Conservation (phyloP, 2,888 invertebrate genomes). For the Bhutanitis thaidina region DNA sequence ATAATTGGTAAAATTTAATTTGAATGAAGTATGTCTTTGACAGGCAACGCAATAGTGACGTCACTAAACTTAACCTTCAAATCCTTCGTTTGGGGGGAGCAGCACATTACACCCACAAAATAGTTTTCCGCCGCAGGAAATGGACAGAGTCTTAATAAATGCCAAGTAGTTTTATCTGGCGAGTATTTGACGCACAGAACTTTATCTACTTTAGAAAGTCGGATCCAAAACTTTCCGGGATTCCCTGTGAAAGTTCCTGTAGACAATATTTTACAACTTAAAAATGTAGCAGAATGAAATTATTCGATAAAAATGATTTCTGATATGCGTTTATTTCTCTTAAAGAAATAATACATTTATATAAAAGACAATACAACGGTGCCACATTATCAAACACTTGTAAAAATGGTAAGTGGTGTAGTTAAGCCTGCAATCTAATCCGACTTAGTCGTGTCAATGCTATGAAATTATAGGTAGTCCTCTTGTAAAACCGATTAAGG, state of each 20-base stretch:
- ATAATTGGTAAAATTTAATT: too few species aligned
- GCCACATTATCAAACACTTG: too few species aligned
- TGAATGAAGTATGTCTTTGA: constrained; percentile 52
- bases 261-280: constrained; percentile 27
- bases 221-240: constrained; percentile 55
- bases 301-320: too few species aligned
- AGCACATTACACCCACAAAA: constrained; percentile 54
- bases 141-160: constrained; percentile 45
- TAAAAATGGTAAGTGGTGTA: too few species aligned
- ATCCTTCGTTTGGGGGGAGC: constrained; percentile 51
- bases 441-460: too few species aligned
- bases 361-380: too few species aligned
- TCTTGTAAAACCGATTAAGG: too few species aligned
- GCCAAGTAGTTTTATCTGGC: constrained; percentile 46
- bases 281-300: too few species aligned
- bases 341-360: too few species aligned
- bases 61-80: constrained; percentile 48
- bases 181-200: constrained; percentile 61
- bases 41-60: constrained; percentile 39
- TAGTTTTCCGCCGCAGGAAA: constrained; percentile 37
- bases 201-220: constrained; percentile 43
- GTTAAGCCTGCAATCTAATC: too few species aligned
- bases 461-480: too few species aligned
- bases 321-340: too few species aligned
- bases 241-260: constrained; percentile 55